phyloP scores from a whole-genome alignment of 2,888 invertebrate species.

The Oegoconia quadripuncta region DNA sequence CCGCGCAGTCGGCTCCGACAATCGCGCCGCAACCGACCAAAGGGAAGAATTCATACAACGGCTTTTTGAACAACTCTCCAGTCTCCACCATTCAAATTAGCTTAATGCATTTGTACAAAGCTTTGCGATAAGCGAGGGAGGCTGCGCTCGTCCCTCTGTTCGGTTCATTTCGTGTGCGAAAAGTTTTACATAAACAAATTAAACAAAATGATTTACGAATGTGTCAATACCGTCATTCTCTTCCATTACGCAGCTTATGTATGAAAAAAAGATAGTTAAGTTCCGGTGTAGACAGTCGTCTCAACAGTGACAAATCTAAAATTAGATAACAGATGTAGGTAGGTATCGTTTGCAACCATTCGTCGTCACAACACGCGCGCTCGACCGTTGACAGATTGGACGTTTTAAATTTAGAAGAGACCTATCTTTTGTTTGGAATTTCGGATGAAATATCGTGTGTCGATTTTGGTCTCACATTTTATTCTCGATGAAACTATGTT shows the following conservation, averaged over 20 bases:
- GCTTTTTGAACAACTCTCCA: conserved; percentile 67
- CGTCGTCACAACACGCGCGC: conserved; percentile 72
- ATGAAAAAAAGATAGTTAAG: conserved; percentile 55
- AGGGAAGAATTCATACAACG: conserved; percentile 73
- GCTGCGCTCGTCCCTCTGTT: conserved; percentile 40
- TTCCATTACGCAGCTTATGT: conserved; percentile 8
- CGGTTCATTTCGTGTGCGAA: conserved; percentile 39
- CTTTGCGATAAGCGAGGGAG: conserved; percentile 66
- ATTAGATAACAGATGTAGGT: conserved; percentile 74
- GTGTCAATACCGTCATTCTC: conserved; percentile 19
- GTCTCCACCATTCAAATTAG: conserved; percentile 76
- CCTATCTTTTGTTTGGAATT: conserved; percentile 66
- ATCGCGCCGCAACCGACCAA: conserved; percentile 60
- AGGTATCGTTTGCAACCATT: conserved; percentile 72
- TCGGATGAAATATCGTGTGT: conserved; percentile 66
- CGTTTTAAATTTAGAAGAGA: conserved; percentile 69
- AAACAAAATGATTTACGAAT: conserved; percentile 19
- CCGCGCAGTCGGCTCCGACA: conserved; percentile 61
- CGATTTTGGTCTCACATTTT: conserved; percentile 39
- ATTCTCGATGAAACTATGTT: conserved; percentile 3
- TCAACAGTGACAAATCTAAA: conserved; percentile 64
- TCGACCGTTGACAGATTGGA: conserved; percentile 76
- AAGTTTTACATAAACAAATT: conserved; percentile 39
- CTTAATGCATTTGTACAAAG: conserved; percentile 75
- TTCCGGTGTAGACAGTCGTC: conserved; percentile 64